Conservation (phyloP, 1,140 invertebrate genomes). For the Drosophila arawakana region DNA sequence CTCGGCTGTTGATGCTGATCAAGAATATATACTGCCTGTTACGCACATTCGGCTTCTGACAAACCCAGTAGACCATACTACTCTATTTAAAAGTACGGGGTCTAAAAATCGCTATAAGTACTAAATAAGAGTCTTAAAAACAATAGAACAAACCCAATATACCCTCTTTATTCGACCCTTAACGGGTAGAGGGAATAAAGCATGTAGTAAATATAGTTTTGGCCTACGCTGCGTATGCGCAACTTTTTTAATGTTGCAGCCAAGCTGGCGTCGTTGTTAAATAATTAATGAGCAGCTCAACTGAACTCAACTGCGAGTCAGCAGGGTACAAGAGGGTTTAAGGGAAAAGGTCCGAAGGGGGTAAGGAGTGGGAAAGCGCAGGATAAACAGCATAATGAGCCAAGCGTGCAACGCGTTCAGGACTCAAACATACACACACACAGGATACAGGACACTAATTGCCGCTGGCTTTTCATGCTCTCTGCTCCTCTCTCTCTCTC, state of each 20-base stretch:
- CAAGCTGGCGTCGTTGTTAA: constrained; percentile 65
- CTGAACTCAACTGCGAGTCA: constrained; percentile 20
- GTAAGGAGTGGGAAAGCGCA: background rate
- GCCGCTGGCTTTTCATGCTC: constrained; percentile 40
- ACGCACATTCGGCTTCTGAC: too few species aligned
- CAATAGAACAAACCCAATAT: too few species aligned
- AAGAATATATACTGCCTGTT: too few species aligned
- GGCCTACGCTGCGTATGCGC: constrained; percentile 68
- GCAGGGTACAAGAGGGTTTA: background rate
- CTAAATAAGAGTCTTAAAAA: too few species aligned
- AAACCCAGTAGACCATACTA: too few species aligned
- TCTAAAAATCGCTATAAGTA: too few species aligned
- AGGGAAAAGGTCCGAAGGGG: background rate
- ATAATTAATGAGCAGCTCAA: constrained; percentile 77
- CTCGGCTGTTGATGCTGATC: too few species aligned
- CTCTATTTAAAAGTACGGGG: too few species aligned
- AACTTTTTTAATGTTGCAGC: constrained; percentile 70
- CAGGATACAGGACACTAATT: constrained; percentile 57
- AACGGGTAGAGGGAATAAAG: background rate
- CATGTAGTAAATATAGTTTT: constrained; percentile 43
- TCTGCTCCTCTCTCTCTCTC: background rate
- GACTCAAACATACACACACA: constrained; percentile 22
- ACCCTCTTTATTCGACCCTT: too few species aligned
- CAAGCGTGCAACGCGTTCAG: constrained; percentile 30
- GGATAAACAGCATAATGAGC: constrained; percentile 72